Evolutionary conservation across 2,888 invertebrate species (phyloP).

Genomic region (Noctua comes): DNA sequence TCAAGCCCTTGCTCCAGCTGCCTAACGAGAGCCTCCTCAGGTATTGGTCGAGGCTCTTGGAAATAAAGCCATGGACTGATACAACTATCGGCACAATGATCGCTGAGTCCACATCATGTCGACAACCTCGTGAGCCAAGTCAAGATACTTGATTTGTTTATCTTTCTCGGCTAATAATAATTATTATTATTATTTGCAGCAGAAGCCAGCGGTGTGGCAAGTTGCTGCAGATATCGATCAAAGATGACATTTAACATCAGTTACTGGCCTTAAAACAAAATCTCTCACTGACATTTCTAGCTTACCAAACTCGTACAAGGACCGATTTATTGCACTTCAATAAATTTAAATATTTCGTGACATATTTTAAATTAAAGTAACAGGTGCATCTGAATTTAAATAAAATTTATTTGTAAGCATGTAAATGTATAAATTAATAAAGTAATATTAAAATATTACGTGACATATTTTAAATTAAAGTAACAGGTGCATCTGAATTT

Average conservation of each 20-base stretch:
- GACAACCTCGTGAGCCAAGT: too few species aligned
- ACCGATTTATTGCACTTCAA: constrained; percentile 19
- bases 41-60: too few species aligned
- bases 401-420: neutral
- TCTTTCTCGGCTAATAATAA: too few species aligned
- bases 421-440: too few species aligned
- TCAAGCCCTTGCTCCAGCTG: too few species aligned
- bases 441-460: neutral
- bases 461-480: neutral
- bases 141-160: too few species aligned
- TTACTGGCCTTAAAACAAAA: constrained; percentile 60
- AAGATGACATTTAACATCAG: constrained; percentile 67
- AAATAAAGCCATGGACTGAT: too few species aligned
- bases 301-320: constrained; percentile 49
- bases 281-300: constrained; percentile 69
- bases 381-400: neutral
- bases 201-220: constrained; percentile 2
- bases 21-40: too few species aligned
- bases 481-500: neutral
- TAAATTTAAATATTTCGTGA: neutral
- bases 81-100: too few species aligned
- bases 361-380: neutral
- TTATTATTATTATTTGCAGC: neutral
- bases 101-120: too few species aligned
- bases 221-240: constrained; percentile 61